Base-by-base conservation (phyloP, 2,797 vertebrate genomes). In the Bryconaethiops microstoma region DNA sequence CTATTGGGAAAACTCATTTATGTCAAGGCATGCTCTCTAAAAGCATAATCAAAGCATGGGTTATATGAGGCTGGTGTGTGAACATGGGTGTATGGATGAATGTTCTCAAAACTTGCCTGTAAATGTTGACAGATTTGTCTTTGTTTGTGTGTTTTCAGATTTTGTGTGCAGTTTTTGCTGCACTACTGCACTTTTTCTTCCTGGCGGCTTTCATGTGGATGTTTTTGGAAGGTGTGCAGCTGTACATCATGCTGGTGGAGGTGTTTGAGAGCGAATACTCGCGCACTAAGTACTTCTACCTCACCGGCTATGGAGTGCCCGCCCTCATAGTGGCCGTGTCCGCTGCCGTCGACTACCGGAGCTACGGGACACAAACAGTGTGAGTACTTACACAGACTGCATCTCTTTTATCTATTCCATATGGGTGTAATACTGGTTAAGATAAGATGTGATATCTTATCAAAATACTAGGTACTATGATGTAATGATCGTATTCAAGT, bases 191-290 rank as follows among this genome's bases (percentile, higher is more conserved):
- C 90, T 99, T 99, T 95, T 99, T 99, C 95, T 99, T 99, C 94
- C 90, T 99, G 95, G 97, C 97, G 65, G 98, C 98, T 65, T 99
- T 99, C 91, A 99, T 97, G 17, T 99, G 98, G 98, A 99, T 99
- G 98, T 99, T 99, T 90, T 92, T 99, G 92, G 98, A 99, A 90
- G 98, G 98, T 0, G 98, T 99, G 78, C 98, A 99, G 89, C 97
- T 99, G 54, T 99, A 99, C 91, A 98, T 99, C 92, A 98, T 99
- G 97, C 93, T 99, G 92, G 97, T 99, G 85, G 97, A 99, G 91
- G 97, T 99, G 87, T 99, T 99, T 35, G 98, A 99, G 93, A 98
- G 97, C 0, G 97, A 99, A 79, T 97, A 97, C 88, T 99, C 98
- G 2, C 95, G 97, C 64, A 95, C 96, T 88, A 97, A 97, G 88